These are phyloP conservation scores for Machimus atricapillus DNA, from an alignment of 2,888 invertebrate genomes.

Conservation along the genomic window DNA sequence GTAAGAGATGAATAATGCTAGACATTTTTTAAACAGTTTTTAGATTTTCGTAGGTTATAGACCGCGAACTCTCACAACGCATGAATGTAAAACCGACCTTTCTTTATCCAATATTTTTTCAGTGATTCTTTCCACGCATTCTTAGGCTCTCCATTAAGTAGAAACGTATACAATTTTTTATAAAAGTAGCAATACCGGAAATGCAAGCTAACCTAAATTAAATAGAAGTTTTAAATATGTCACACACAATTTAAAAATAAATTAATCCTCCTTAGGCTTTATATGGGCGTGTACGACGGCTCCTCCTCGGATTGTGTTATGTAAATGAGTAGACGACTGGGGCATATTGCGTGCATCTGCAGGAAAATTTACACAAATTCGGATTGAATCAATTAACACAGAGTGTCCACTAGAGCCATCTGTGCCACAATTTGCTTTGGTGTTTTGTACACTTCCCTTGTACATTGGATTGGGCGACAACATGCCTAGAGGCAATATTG, in stretches of 20 bases:
- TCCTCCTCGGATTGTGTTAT: background rate
- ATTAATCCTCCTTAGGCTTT: background rate
- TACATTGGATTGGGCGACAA: conserved; percentile 5
- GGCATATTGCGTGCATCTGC: background rate
- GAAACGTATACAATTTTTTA: no score
- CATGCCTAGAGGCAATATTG: conserved; percentile 16
- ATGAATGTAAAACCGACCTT: no score
- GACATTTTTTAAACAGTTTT: no score
- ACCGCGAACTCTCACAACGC: no score
- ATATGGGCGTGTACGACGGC: background rate
- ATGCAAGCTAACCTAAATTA: background rate
- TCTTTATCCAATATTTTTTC: no score
- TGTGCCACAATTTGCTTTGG: conserved; percentile 34
- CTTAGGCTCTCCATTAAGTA: no score
- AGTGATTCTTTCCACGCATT: no score
- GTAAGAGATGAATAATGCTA: no score
- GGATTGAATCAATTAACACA: conserved; percentile 31
- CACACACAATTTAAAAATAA: background rate
- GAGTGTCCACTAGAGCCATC: conserved; percentile 32
- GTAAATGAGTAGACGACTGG: conserved; percentile 7
- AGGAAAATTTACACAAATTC: conserved; percentile 29
- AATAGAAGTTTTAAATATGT: background rate
- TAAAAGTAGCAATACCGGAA: no score
- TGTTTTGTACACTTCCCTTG: conserved; percentile 35
- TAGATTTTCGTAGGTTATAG: no score